Conservation (phyloP, 2,888 invertebrate species). For the Drosophila anomelani region DNA sequence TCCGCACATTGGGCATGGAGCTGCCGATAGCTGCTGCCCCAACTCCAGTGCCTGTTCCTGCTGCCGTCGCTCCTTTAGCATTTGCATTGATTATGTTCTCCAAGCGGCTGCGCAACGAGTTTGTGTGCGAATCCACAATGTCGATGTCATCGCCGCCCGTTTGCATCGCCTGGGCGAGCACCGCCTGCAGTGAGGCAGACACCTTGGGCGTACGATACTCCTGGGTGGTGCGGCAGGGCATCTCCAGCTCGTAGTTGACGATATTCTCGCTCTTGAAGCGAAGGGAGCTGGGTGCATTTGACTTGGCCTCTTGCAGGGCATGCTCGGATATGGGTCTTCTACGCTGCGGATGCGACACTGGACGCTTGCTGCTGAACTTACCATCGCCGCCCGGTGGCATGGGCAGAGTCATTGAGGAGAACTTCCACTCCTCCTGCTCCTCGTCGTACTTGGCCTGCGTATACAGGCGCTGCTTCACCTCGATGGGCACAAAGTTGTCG, state of each 20-base stretch:
- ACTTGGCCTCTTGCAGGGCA: slow-evolving; percentile 85
- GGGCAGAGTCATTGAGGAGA: slow-evolving; percentile 83
- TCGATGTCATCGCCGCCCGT: slow-evolving; percentile 84
- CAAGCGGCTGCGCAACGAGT: slow-evolving; percentile 83
- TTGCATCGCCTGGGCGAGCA: slow-evolving; percentile 85
- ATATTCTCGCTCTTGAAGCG: slow-evolving; percentile 85
- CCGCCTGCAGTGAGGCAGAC: slow-evolving; percentile 84
- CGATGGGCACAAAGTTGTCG: slow-evolving; percentile 95
- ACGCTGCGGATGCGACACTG: slow-evolving; percentile 87
- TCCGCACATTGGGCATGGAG: slow-evolving; percentile 64
- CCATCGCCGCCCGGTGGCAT: slow-evolving; percentile 78
- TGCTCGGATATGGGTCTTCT: slow-evolving; percentile 88
- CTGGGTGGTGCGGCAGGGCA: slow-evolving; percentile 85
- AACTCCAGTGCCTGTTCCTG: slow-evolving; percentile 43
- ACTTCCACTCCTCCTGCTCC: slow-evolving; percentile 91
- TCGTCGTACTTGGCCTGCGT: slow-evolving; percentile 92
- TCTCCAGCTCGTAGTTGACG: slow-evolving; percentile 84
- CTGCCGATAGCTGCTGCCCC: slow-evolving; percentile 31
- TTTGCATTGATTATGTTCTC: slow-evolving; percentile 84
- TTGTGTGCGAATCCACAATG: slow-evolving; percentile 83
- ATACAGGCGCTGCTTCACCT: slow-evolving; percentile 90
- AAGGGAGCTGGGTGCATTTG: slow-evolving; percentile 74
- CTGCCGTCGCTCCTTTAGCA: slow-evolving; percentile 60
- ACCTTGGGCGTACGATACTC: slow-evolving; percentile 85
- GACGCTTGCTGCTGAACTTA: slow-evolving; percentile 85